Percentiles rank a stretch among this genome's conserved stretches.
phyloP scores from a whole-genome alignment of 2,888 invertebrate genomes.

The Sipha maydis region DNA sequence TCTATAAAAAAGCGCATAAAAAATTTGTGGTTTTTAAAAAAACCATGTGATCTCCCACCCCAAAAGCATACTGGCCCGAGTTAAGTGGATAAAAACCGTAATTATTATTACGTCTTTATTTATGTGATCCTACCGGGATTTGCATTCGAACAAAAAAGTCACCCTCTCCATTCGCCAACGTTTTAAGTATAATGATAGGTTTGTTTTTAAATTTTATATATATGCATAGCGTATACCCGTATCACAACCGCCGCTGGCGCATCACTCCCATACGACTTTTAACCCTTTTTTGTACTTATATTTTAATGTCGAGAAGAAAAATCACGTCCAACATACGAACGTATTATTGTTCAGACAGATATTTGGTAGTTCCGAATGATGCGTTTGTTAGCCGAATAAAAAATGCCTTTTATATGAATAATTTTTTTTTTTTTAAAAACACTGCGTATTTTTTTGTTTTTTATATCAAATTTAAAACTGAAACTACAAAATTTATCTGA shows the following conservation, averaged over 20 bases:
- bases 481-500: no score
- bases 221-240: background rate
- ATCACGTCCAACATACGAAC: no score
- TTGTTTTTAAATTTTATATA: background rate
- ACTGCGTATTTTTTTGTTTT: no score
- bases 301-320: background rate
- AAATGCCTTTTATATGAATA: no score
- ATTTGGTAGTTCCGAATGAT: no score
- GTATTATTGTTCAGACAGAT: no score
- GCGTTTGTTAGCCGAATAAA: no score
- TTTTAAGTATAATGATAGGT: conserved; percentile 8
- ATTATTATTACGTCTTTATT: conserved; percentile 4
- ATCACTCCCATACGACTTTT: background rate
- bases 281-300: background rate
- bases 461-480: no score
- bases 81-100: conserved; percentile 28
- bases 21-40: background rate
- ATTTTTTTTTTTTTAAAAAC: no score
- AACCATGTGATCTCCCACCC: background rate
- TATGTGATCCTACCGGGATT: background rate
- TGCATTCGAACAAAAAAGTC: background rate
- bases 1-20: background rate
- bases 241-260: no score
- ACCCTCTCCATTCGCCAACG: background rate
- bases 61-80: background rate